These are phyloP conservation scores for Macaca fascicularis DNA, from an alignment of 2,113 vertebrate species.

Conservation along the genomic window T2T-MFA8v1.1 NC_088393.1:8046001-8046500, in stretches of 20 bases:
- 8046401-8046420: neutral
- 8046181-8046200: neutral
- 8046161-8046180: neutral
- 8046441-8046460: too few species aligned
- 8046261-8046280: neutral
- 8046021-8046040: neutral
- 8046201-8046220: neutral
- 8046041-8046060: neutral
- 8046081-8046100: rapidly evolving
- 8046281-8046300: rapidly evolving
- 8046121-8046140: neutral
- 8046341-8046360: neutral
- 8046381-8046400: neutral
- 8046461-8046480: too few species aligned
- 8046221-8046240: neutral
- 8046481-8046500: too few species aligned
- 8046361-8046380: neutral
- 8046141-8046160: neutral
- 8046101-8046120: neutral
- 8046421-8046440: neutral
- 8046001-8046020: neutral
- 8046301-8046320: neutral
- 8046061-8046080: neutral
- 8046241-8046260: too few species aligned
- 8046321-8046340: neutral